These are phyloP conservation scores for Ailuropoda melanoleuca DNA, from an alignment of 2,113 vertebrate genomes.

Conservation along the genomic window DNA sequence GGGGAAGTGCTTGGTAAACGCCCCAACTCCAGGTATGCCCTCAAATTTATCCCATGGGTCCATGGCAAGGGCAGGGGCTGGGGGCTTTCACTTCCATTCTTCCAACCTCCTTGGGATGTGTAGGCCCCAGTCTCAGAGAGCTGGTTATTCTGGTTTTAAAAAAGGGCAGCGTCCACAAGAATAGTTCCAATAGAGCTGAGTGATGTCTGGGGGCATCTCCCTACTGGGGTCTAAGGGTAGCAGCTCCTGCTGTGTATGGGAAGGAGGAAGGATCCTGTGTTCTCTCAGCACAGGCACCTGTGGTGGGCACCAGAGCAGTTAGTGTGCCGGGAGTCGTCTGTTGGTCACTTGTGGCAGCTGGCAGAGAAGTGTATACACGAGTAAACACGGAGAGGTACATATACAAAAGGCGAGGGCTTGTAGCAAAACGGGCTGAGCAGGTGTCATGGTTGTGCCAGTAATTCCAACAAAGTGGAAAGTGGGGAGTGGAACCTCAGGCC, in stretches of 20 bases:
- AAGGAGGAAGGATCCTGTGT: not conserved
- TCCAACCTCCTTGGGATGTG: not conserved
- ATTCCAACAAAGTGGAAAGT: not conserved
- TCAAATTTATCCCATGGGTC: not conserved
- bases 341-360: not conserved
- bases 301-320: not conserved
- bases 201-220: not conserved
- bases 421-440: not conserved
- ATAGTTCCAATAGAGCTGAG: not conserved
- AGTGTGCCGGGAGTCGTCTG: not conserved
- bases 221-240: not conserved
- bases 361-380: not conserved
- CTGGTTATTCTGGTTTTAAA: not conserved
- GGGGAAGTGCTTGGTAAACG: not conserved
- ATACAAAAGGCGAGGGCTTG: not conserved
- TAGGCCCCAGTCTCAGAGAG: not conserved
- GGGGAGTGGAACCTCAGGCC: not conserved
- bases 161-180: not conserved
- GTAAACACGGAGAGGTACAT: not conserved
- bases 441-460: not conserved
- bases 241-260: not conserved
- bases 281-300: not conserved
- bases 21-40: not conserved
- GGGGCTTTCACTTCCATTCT: not conserved
- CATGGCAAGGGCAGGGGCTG: not conserved